Evolutionary conservation across 92 coral and sea anemone species (phyloP).

Genomic region (Siderastrea radians): DNA sequence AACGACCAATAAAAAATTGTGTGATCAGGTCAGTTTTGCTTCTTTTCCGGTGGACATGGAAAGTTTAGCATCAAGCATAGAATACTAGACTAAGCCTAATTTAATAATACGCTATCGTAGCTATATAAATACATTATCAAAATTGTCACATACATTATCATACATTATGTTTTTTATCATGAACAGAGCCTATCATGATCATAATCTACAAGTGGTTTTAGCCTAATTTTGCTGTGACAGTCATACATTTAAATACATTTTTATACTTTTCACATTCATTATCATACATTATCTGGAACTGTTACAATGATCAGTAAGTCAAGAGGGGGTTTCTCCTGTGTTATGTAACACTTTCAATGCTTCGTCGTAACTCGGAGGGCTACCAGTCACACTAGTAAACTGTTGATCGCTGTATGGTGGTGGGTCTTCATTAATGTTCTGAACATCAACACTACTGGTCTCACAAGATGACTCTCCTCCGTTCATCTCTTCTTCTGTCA

Average conservation of each 20-base stretch:
- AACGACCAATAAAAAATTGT: too few relatives aligned
- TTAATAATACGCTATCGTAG: too few relatives aligned
- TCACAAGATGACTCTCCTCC: not conserved
- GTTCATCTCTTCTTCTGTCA: constrained; percentile 1
- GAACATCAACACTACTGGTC: not conserved
- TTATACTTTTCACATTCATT: not conserved
- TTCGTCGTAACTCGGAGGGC: constrained; percentile 52
- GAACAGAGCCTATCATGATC: too few relatives aligned
- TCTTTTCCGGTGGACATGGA: too few relatives aligned
- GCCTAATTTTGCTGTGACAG: too few relatives aligned
- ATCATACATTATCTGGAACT: not conserved
- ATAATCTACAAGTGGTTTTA: too few relatives aligned
- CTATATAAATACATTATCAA: too few relatives aligned
- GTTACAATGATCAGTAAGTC: not conserved
- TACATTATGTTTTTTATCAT: not conserved
- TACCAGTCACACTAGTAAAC: not conserved
- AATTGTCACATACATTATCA: not conserved
- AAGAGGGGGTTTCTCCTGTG: not conserved
- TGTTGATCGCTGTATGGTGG: constrained; percentile 42
- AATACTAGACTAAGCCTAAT: too few relatives aligned
- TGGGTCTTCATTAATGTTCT: constrained; percentile 27
- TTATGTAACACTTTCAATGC: not conserved
- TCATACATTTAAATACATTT: not conserved
- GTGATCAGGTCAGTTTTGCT: too few relatives aligned
- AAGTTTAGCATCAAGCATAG: too few relatives aligned